These are phyloP conservation scores for Axis porcinus DNA, from an alignment of 2,113 vertebrate genomes.

Conservation along the genomic window DNA sequence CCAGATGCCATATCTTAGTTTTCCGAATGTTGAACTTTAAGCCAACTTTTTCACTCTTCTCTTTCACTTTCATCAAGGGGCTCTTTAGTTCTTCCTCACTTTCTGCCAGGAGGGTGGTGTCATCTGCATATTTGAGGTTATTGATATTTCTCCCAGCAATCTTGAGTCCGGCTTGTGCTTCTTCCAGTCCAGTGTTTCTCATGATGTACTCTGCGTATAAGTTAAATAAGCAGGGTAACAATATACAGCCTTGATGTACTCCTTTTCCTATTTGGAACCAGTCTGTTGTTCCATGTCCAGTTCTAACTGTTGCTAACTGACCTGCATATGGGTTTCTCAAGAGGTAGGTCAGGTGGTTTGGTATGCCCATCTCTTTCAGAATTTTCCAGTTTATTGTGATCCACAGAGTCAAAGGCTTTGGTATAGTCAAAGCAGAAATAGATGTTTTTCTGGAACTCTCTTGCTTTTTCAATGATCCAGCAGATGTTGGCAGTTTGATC, in stretches of 20 bases:
- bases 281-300: not conserved
- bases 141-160: not conserved
- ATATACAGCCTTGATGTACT: fast-evolving
- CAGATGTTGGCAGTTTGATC: not conserved
- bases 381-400: not conserved
- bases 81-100: not conserved
- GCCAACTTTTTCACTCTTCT: not conserved
- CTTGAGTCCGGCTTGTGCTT: not conserved
- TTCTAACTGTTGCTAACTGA: not conserved
- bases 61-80: not conserved
- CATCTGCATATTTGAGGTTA: not conserved
- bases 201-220: not conserved
- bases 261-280: not conserved
- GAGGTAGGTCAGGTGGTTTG: not conserved
- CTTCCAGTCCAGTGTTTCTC: too few species aligned
- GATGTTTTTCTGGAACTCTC: not conserved
- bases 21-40: not conserved
- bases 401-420: not conserved
- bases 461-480: not conserved
- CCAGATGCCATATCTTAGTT: not conserved
- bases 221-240: not conserved
- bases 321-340: not conserved
- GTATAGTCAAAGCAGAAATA: not conserved
- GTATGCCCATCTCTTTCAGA: not conserved
- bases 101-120: not conserved